phyloP scores from a whole-genome alignment of 2,113 vertebrate genomes.

The Saccopteryx bilineata region DNA sequence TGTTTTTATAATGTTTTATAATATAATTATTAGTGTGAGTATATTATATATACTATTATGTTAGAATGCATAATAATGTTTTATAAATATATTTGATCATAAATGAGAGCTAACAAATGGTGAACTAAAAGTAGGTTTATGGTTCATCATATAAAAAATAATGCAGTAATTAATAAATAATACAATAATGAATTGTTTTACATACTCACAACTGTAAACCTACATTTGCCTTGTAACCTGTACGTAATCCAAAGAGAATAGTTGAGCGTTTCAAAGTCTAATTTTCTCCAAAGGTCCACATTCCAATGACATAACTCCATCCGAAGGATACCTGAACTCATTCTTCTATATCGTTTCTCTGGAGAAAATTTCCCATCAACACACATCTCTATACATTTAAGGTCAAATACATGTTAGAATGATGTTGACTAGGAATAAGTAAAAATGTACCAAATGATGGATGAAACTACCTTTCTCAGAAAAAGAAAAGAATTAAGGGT shows the following conservation, averaged over 20 bases:
- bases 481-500: slow-evolving; percentile 2
- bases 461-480: neutral
- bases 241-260: neutral
- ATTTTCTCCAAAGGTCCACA: neutral
- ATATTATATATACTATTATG: neutral
- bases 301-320: neutral
- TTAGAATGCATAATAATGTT: neutral
- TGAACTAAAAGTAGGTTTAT: neutral
- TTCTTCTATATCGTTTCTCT: neutral
- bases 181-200: neutral
- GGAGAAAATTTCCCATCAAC: neutral
- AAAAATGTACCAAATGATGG: neutral
- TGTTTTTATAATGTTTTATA: neutral
- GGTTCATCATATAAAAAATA: neutral
- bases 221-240: neutral
- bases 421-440: neutral
- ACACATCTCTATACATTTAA: neutral
- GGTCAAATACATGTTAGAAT: neutral
- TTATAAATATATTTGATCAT: neutral
- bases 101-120: neutral
- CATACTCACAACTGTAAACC: neutral
- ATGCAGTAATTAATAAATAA: neutral
- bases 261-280: neutral
- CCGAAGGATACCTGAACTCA: neutral
- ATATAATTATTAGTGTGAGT: neutral